Evolutionary conservation across 2,888 invertebrate species (phyloP), one percentile per base, ranked within the genome.

Genomic region (Synanthedon vespiformis): DNA sequence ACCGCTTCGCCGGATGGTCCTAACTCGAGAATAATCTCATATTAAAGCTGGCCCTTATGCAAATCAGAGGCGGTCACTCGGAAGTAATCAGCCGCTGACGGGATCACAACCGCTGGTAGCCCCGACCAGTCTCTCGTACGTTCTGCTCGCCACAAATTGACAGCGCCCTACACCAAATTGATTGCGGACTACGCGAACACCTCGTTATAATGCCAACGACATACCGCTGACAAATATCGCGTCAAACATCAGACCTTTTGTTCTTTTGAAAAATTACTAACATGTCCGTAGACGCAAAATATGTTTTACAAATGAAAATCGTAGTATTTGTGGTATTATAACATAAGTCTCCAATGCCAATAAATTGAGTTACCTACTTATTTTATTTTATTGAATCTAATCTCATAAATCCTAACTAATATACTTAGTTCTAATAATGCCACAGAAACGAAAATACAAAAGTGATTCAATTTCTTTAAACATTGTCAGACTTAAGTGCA

Each of bases 11-110:
- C 63, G 69, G 67, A 65, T 67, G 68, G 61, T 71, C 65, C 73
- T 80, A 83, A 80, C 79, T 77, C 70, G 77, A 76, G 77, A 78
- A 80, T 85, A 84, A 86, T 85, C 79, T 77, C 79, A 74, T 80
- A 83, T 85, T 84, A 79, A 77, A 74, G 73, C 74, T 70, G 72
- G 74, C 78, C 85, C 80, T 86, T 85, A 85, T 86, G 85, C 85
- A 84, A 86, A 86, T 84, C 70, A 67, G 70, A 71, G 70, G 79
- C 83, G 83, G 84, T 81, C 83, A 84, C 74, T 84, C 80, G 84
- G 81, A 85, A 86, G 83, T 85, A 81, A 82, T 82, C 81, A 79
- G 62, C 50, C 55, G 57, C 67, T 63, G 61, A 59, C 58, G 65
- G 61, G 59, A 52, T 60, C 68, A 64, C 56, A 52, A 61, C 57